Evolutionary conservation across 2,797 vertebrate species (phyloP), one percentile per base, ranked within the genome.

Genomic region (Monodelphis domestica): DNA sequence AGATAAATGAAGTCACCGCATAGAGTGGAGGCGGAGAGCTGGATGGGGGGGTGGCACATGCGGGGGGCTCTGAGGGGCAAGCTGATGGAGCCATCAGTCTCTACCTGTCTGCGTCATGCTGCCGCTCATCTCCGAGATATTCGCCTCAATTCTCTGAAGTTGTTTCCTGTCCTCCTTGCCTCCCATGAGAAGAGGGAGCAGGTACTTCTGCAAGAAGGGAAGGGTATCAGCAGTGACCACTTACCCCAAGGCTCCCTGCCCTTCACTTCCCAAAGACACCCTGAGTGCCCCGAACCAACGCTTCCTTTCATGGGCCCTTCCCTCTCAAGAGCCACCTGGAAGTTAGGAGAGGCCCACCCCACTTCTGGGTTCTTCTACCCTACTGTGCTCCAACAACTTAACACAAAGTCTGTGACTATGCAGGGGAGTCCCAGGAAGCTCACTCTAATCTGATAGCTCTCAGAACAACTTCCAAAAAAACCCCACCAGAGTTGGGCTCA

Each of bases 51-150:
- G 95, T 98, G 97, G 97, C 95, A 97, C 45, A 55, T 21, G 97
- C 98, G 98, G 98, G 98, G 98, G 99, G 97, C 98, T 98, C 98
- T 98, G 99, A 99, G 99, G 99, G 99, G 99, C 97, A 98, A 99
- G 99, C 98, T 98, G 99, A 99, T 99, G 99, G 99, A 99, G 99
- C 99, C 99, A 99, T 99, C 99, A 99, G 99, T 99, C 99, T 99
- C 99, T 99, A 99, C 99, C 99, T 99, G 99, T 99, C 99, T 99
- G 99, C 98, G 99, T 99, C 99, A 99, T 99, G 93, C 99, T 99
- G 99, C 99, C 99, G 99, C 99, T 99, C 99, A 99, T 99, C 98
- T 99, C 99, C 0, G 99, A 99, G 97, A 99, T 99, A 98, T 99
- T 99, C 92, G 99, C 99, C 98, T 99, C 99, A 98, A 99, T 99